Evolutionary conservation across 2,888 invertebrate genomes (phyloP).

Genomic region (Cataglyphis cursor): DNA sequence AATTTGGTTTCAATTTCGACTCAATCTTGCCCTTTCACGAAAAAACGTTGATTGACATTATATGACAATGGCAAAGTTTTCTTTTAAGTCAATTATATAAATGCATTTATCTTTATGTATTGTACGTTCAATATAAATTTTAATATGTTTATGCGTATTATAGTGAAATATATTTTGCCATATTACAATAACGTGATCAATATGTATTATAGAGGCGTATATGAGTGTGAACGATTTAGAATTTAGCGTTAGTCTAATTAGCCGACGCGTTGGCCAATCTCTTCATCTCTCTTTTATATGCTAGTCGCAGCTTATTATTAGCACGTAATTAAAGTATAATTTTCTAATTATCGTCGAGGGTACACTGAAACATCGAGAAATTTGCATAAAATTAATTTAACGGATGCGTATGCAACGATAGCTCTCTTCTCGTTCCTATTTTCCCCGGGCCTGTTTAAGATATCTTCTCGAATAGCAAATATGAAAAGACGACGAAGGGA

Average conservation of each 20-base stretch:
- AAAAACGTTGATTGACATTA: background rate
- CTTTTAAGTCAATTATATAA: background rate
- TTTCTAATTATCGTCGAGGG: constrained; percentile 33
- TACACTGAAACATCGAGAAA: constrained; percentile 32
- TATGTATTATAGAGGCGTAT: background rate
- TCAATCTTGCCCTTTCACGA: background rate
- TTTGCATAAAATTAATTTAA: constrained; percentile 56
- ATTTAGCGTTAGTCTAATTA: constrained; percentile 26
- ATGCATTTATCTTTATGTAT: background rate
- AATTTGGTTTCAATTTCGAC: background rate
- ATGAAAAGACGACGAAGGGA: constrained; percentile 44
- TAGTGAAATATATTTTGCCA: background rate
- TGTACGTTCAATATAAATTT: background rate
- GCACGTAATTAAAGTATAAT: constrained; percentile 46
- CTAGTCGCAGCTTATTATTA: constrained; percentile 8
- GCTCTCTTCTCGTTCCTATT: background rate
- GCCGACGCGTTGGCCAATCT: constrained; percentile 4
- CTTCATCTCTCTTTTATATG: background rate
- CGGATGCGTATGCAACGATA: constrained; percentile 13
- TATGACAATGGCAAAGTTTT: background rate
- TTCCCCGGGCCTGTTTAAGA: constrained; percentile 26
- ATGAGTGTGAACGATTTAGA: constrained; percentile 15
- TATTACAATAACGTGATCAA: background rate
- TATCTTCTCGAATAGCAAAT: constrained; percentile 34
- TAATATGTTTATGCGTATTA: background rate